Evolutionary conservation across 2,797 vertebrate species (phyloP).

Genomic region (Silurus aristotelis): DNA sequence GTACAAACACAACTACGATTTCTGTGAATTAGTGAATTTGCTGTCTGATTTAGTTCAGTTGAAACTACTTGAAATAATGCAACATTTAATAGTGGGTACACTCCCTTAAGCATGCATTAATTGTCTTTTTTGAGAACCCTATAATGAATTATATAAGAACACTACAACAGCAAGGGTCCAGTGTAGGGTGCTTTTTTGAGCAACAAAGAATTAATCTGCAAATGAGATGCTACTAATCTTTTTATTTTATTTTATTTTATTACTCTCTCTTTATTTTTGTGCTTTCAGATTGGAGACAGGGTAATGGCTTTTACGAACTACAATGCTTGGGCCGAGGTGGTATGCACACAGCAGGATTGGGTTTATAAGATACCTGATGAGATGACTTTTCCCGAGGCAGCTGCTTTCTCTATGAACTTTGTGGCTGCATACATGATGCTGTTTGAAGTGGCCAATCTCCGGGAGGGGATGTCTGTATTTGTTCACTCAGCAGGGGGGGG

Average conservation of each 20-base stretch:
- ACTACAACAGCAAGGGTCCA: background rate
- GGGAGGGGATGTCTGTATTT: slow-evolving; percentile 96
- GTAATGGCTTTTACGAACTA: slow-evolving; percentile 98
- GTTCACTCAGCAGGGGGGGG: slow-evolving; percentile 96
- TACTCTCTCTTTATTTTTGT: background rate
- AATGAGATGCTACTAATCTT: background rate
- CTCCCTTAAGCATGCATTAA: background rate
- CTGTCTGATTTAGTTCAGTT: background rate
- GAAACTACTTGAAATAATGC: background rate
- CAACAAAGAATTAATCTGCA: background rate
- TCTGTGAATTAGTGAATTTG: background rate
- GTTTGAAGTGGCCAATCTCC: slow-evolving; percentile 94
- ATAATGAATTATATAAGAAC: background rate
- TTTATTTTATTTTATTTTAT: too few species aligned
- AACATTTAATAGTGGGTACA: background rate
- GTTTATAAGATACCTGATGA: slow-evolving; percentile 96
- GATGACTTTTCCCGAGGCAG: slow-evolving; percentile 94
- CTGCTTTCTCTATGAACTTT: slow-evolving; percentile 95
- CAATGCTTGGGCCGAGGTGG: slow-evolving; percentile 97
- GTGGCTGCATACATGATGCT: slow-evolving; percentile 99
- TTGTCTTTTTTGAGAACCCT: background rate
- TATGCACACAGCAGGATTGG: slow-evolving; percentile 88
- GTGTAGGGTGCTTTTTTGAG: background rate
- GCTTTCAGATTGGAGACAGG: slow-evolving; percentile 89
- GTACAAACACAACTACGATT: background rate